Conservation (phyloP, 2,888 invertebrate species). For the Tetramorium bicarinatum region DNA sequence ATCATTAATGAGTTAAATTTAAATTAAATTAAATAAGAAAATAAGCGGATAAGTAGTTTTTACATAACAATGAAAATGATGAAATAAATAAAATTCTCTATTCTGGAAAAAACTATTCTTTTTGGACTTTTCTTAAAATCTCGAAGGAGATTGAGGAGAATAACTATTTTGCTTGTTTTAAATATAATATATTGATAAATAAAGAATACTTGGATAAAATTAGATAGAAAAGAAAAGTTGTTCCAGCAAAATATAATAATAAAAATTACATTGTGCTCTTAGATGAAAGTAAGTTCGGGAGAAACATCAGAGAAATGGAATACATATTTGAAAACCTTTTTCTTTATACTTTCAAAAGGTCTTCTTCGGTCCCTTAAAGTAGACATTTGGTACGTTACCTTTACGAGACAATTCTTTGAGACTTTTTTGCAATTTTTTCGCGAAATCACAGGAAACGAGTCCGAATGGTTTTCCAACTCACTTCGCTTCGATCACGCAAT, state of each 20-base stretch:
- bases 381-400: slow-evolving; percentile 4
- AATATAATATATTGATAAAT: background rate
- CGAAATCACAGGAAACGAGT: slow-evolving; percentile 22
- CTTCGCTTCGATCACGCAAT: slow-evolving; percentile 39
- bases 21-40: background rate
- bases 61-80: background rate
- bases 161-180: background rate
- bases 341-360: background rate
- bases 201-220: background rate
- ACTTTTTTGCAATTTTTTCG: slow-evolving; percentile 26
- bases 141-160: background rate
- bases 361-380: background rate
- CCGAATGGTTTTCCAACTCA: slow-evolving; percentile 32
- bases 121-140: background rate
- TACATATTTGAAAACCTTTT: background rate
- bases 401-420: slow-evolving; percentile 3
- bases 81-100: background rate
- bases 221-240: background rate
- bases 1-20: background rate
- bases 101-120: background rate
- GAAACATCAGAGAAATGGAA: background rate
- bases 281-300: background rate
- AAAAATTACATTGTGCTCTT: background rate
- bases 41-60: background rate
- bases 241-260: background rate